phyloP scores from a whole-genome alignment of 2,113 vertebrate genomes.

The Mobula hypostoma region DNA sequence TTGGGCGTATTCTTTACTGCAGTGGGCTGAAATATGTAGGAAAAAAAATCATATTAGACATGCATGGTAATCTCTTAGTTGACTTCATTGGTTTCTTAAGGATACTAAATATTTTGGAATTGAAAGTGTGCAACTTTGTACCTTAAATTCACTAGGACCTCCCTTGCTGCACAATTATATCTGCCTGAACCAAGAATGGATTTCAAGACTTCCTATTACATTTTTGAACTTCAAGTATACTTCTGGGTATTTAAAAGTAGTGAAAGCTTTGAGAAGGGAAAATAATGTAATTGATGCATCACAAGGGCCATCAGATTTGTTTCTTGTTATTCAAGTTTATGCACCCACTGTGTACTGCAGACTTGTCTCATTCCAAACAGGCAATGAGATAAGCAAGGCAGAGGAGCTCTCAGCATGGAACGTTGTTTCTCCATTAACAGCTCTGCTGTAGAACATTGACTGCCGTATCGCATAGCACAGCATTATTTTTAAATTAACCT shows the following conservation, averaged over 20 bases:
- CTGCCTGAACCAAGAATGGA: not conserved
- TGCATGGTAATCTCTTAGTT: not conserved
- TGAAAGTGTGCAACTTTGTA: not conserved
- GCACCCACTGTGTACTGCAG: not conserved
- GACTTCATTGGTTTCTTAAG: not conserved
- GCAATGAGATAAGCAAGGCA: not conserved
- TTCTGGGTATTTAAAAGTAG: not conserved
- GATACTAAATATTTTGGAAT: not conserved
- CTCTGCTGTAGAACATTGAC: not conserved
- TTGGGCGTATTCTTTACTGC: constrained; percentile 50
- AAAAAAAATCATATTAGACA: not conserved
- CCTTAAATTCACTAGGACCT: not conserved
- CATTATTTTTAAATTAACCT: not conserved
- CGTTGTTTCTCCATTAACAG: not conserved
- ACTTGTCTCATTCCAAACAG: not conserved
- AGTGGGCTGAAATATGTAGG: not conserved
- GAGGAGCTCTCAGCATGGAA: not conserved
- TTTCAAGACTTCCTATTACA: not conserved
- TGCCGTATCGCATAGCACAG: not conserved
- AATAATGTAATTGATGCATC: not conserved
- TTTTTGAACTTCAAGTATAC: not conserved
- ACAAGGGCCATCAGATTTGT: not conserved
- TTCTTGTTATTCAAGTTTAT: not conserved
- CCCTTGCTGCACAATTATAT: not conserved
- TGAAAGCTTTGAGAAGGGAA: not conserved